phyloP scores from a whole-genome alignment of 1,140 invertebrate genomes.

The Drosophila paulistorum region DNA sequence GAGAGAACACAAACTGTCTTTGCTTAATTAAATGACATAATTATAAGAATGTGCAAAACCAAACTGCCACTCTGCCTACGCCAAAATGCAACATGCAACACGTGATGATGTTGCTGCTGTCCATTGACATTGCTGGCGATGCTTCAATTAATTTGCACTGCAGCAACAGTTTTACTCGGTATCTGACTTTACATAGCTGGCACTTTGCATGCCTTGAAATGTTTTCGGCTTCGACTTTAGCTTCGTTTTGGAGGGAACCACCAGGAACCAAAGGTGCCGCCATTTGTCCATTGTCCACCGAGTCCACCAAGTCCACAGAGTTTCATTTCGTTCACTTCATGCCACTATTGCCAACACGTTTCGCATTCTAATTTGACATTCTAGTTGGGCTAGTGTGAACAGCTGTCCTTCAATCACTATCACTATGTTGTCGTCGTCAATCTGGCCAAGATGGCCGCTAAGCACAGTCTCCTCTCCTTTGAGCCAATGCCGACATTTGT shows the following conservation, averaged over 20 bases:
- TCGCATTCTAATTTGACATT: conserved; percentile 83
- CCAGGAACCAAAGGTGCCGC: conserved; percentile 70
- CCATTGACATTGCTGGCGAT: conserved; percentile 74
- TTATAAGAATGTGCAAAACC: conserved; percentile 80
- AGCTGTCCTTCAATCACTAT: conserved; percentile 81
- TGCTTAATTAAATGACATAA: conserved; percentile 83
- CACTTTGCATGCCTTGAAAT: conserved; percentile 63
- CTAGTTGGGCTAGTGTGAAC: conserved; percentile 69
- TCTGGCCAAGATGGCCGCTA: conserved; percentile 73
- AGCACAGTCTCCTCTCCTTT: conserved; percentile 34
- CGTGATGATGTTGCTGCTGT: conserved; percentile 70
- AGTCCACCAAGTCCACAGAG: conserved; percentile 73
- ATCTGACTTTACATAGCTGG: conserved; percentile 29
- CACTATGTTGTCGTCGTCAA: conserved; percentile 70
- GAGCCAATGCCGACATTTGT: conserved; percentile 52
- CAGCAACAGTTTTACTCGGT: conserved; percentile 48
- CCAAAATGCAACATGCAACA: conserved; percentile 77
- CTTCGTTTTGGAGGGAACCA: too few relatives aligned
- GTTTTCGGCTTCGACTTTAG: not conserved
- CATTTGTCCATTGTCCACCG: conserved; percentile 72
- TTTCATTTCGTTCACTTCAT: conserved; percentile 46
- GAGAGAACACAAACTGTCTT: conserved; percentile 68
- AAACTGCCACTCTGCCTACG: conserved; percentile 60
- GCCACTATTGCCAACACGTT: conserved; percentile 72
- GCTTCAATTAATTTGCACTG: conserved; percentile 81